Evolutionary conservation across 2,113 vertebrate species (phyloP).

Genomic region (Eublepharis macularius): DNA sequence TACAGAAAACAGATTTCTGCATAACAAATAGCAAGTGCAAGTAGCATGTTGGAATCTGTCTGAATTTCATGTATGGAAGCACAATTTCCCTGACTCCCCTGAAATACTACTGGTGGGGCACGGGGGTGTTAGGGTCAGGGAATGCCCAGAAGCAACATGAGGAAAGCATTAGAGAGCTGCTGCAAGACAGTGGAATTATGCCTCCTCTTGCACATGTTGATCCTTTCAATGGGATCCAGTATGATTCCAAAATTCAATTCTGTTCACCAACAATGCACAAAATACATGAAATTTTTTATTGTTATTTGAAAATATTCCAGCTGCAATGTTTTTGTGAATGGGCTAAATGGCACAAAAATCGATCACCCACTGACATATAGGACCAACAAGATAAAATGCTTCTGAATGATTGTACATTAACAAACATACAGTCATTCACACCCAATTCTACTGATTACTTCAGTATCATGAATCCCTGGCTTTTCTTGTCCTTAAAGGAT

Average conservation of each 20-base stretch:
- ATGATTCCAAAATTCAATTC: background rate
- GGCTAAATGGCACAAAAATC: background rate
- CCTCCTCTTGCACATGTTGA: too few relatives aligned
- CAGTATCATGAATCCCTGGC: background rate
- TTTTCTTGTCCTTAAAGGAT: background rate
- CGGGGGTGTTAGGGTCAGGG: too few relatives aligned
- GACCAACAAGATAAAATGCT: background rate
- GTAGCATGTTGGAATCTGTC: too few relatives aligned
- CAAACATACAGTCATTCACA: background rate
- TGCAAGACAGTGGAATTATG: too few relatives aligned
- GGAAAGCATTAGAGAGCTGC: too few relatives aligned
- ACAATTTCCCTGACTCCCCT: too few relatives aligned
- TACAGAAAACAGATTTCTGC: background rate
- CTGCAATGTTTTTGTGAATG: background rate
- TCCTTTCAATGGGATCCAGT: too few relatives aligned
- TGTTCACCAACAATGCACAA: background rate
- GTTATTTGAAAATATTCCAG: background rate
- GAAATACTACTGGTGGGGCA: too few relatives aligned
- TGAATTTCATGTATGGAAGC: too few relatives aligned
- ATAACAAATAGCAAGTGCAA: too few relatives aligned
- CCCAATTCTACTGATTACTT: background rate
- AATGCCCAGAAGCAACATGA: too few relatives aligned
- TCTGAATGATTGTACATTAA: background rate
- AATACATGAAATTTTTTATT: background rate
- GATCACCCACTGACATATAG: background rate